Percentiles rank a stretch among this genome's conserved stretches.
Evolutionary conservation across 2,113 vertebrate species (phyloP).

Genomic region (Eulacestoma nigropectus): DNA sequence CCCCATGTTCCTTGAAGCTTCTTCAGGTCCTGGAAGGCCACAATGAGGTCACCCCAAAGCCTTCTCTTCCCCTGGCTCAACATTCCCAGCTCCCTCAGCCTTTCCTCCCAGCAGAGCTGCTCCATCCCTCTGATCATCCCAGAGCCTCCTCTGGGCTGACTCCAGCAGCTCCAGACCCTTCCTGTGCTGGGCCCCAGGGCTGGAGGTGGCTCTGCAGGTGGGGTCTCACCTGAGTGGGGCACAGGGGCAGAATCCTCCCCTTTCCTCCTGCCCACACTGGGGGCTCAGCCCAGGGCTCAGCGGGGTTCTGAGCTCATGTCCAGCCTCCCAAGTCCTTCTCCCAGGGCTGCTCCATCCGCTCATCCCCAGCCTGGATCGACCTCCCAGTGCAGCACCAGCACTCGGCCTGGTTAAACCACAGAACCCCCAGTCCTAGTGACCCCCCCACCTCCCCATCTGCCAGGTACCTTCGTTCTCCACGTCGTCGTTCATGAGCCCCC

Average conservation of each 20-base stretch:
- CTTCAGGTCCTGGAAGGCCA: neutral
- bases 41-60: neutral
- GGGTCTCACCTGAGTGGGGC: neutral
- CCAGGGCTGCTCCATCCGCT: neutral
- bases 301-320: neutral
- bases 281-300: neutral
- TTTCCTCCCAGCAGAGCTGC: neutral
- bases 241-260: neutral
- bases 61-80: neutral
- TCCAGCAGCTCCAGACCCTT: neutral
- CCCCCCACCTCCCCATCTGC: fast-evolving
- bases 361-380: neutral
- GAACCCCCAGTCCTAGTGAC: neutral
- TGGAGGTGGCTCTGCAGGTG: neutral
- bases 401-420: fast-evolving
- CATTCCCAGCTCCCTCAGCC: neutral
- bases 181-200: too few species aligned
- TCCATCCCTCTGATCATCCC: neutral
- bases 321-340: neutral
- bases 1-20: neutral
- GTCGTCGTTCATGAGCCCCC: slow-evolving; percentile 84
- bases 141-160: neutral
- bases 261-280: neutral
- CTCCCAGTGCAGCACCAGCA: neutral
- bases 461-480: slow-evolving; percentile 81